Evolutionary conservation across 2,888 invertebrate species (phyloP), one percentile per base, ranked within the genome.

Genomic region (Chironomus riparius): DNA sequence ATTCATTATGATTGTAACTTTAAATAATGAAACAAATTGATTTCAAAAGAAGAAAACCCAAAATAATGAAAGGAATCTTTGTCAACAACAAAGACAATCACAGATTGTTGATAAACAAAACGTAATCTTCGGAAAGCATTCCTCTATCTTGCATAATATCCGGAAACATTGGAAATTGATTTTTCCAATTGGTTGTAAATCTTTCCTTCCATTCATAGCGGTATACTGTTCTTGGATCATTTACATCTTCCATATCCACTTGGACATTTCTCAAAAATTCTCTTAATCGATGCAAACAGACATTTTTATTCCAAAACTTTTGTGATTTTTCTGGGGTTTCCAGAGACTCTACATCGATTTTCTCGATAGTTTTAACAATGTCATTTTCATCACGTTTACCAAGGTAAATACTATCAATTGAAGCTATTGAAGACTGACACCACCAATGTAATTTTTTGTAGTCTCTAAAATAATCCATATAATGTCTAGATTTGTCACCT

Each of bases 231-330:
- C 80, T 77, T 0, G 82, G 81, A 68, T 80, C 81, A 70, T 82
- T 79, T 21, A 80, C 78, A 24, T 79, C 77, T 2, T 70, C 74
- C 77, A 86, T 82, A 13, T 84, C 80, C 62, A 79, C 77, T 79
- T 85, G 85, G 0, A 91, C 85, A 79, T 85, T 86, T 18, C 83
- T 82, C 1, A 93, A 82, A 79, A 92, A 90, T 48, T 85, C 82
- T 62, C 88, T 87, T 78, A 89, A 83, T 80, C 92, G 92, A 80
- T 90, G 90, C 78, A 91, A 87, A 80, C 90, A 90, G 10, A 10
- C 38, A 38, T 38, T 10, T 38, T 38, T 38, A 38, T 7, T 4
- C 38, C 38, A 38, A 10, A 38, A 38, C 4, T 38, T 4, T 7
- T 0, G 2, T 2, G 18, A 56, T 7, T 56, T 1, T 18, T 56